Evolutionary conservation across 1,140 invertebrate species (phyloP).

Genomic region (Aleiodes sp.): DNA sequence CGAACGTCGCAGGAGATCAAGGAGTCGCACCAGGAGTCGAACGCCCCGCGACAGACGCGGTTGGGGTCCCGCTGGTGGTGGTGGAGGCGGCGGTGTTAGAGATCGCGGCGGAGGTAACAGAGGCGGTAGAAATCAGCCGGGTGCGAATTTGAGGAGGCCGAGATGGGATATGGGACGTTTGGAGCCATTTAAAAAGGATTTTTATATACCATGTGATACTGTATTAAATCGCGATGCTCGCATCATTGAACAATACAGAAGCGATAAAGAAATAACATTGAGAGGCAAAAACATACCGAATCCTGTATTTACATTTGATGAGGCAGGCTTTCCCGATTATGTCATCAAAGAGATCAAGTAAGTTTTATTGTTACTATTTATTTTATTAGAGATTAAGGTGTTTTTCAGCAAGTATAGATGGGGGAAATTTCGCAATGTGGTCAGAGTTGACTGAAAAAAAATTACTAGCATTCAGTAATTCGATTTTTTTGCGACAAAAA

Average conservation of each 20-base stretch:
- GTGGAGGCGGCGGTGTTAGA: conserved; percentile 64
- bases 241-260: conserved; percentile 80
- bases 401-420: neutral
- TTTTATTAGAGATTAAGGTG: conserved; percentile 18
- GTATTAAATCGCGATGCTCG: conserved; percentile 75
- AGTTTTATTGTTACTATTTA: conserved; percentile 34
- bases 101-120: conserved; percentile 80
- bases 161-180: conserved; percentile 82
- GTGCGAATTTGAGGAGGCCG: conserved; percentile 81
- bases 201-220: conserved; percentile 83
- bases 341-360: conserved; percentile 77
- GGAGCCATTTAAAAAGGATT: conserved; percentile 92
- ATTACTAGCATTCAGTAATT: too few relatives aligned
- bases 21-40: conserved; percentile 57
- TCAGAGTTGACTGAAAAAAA: too few relatives aligned
- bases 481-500: too few relatives aligned
- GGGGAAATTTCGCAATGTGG: too few relatives aligned
- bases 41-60: conserved; percentile 66
- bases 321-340: conserved; percentile 84
- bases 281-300: conserved; percentile 82
- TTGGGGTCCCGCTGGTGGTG: conserved; percentile 66
- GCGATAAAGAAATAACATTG: conserved; percentile 82
- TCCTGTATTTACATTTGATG: conserved; percentile 84
- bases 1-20: conserved; percentile 56
- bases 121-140: conserved; percentile 68